Base-by-base conservation (phyloP, 2,888 invertebrate species). In the Hyppa rectilinea region DNA sequence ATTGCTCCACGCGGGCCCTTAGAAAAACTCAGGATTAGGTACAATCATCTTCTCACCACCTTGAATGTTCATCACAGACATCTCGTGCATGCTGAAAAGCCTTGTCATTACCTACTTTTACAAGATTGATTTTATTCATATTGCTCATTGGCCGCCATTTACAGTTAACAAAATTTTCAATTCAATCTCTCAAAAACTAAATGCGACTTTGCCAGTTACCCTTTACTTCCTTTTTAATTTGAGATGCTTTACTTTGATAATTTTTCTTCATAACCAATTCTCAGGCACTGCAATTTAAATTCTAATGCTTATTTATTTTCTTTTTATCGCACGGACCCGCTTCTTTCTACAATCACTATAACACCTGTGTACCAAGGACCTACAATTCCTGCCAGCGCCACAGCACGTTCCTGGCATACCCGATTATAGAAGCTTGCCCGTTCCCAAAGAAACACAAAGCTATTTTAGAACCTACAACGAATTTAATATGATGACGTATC, bases 331-430 rank as follows among this genome's bases (percentile, higher is more conserved):
- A 58, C 63, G 74, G 53, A 17, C 66, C 63, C n/a, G 83, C 69
- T 80, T 80, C 80, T 80, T 80, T 59, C 59, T 62, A 31, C 68
- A 52, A 63, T 63, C 34, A 62, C 80, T 62, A n/a, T 68, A 65
- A 55, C 50, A 65, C 38, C 47, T 60, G 26, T 60, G 2, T 79
- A 59, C 66, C 60, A 73, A 80, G 83, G 62, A 79, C 49, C 53
- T 58, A 29, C 82, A 52, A 55, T 36, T 47, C 43, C 63, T 64
- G 34, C 65, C 43, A 60, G 43, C 63, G 52, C 55, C 50, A 23
- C 68, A 36, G 9, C 47, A 55, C 29, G n/a, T 52, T 47, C 47
- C 83, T 36, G 65, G 26, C 52, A 14, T 38, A 38, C 40, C 74
- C 31, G 40, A 43, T 43, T 66, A 69, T 34, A 66, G 62, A 45